Evolutionary conservation across 1,140 invertebrate species (phyloP), one percentile per base, ranked within the genome.

Genomic region (Semibalanus balanoides): DNA sequence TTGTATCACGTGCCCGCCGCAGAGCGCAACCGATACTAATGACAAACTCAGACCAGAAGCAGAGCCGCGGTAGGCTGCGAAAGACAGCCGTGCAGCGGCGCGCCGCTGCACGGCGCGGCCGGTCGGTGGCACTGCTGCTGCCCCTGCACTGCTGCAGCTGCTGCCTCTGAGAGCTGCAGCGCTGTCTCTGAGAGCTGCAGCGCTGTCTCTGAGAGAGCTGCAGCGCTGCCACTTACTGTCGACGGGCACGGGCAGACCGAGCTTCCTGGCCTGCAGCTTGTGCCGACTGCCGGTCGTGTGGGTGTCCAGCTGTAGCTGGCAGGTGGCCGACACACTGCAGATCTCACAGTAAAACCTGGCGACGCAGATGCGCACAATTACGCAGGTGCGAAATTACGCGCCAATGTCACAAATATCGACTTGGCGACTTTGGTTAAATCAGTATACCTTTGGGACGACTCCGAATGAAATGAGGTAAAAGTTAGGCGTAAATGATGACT

Each of bases 231-330:
- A 43, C 29, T 70, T 31, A 75, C 35, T n/a, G 35, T 51, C 74
- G 17, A 14, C 74, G n/a, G 51, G 76, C 19, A 77, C 17, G 11
- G 76, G 71, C 27, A 77, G 31, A n/a, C 77, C 77, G 0, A 78
- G 70, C 77, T 79, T 31, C 74, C 70, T 51, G 76, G 75, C 75
- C 71, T 79, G 78, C 51, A 76, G 64, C 74, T 80, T 80, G 77
- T 83, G 83, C 29, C 81, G 80, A 30, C 78, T 78, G 17, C 83
- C 83, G 22, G 78, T 76, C 7, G 82, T 74, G 74, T 83, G 83
- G 27, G 78, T 79, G 71, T 80, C 79, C 19, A 83, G 78, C 74
- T 82, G 81, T n/a, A 81, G 79, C 76, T 83, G 80, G 19, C 80
- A 82, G 17, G 80, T 83, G 30, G 82, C 81, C 22, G 79, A 75